phyloP scores from a whole-genome alignment of 2,113 vertebrate species.

The Mormyrus iriodes region DNA sequence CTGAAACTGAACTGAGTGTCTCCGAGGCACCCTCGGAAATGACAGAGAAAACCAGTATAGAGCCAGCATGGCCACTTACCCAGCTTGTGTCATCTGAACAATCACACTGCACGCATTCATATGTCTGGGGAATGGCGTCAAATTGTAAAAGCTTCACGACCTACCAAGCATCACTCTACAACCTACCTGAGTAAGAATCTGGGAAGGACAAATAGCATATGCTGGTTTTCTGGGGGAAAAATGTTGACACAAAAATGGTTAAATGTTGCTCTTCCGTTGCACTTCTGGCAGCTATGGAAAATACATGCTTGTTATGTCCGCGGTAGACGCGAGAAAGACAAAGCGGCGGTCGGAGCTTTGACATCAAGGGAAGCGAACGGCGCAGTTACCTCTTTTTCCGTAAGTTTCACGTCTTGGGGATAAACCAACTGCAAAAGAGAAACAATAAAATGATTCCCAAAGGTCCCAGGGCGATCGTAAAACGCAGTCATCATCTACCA shows the following conservation, averaged over 20 bases:
- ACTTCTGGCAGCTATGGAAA: neutral
- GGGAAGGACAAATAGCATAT: conserved; percentile 95
- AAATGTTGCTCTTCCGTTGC: neutral
- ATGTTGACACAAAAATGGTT: neutral
- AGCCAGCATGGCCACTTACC: neutral
- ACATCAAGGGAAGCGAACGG: neutral
- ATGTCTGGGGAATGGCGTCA: neutral
- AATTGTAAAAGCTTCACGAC: neutral
- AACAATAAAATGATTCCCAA: neutral
- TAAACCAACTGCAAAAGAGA: conserved; percentile 73
- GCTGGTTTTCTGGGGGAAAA: conserved; percentile 78
- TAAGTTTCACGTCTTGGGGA: conserved; percentile 75
- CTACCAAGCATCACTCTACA: neutral
- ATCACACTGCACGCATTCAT: neutral
- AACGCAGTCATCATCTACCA: neutral
- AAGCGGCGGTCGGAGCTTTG: neutral
- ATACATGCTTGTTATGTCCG: neutral
- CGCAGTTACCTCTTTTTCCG: conserved; percentile 83
- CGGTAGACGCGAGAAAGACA: neutral
- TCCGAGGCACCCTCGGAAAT: conserved; percentile 76
- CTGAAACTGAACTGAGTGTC: conserved; percentile 95
- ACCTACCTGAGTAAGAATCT: conserved; percentile 90
- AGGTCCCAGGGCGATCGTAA: neutral
- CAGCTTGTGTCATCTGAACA: neutral
- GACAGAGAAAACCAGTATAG: neutral